Base-by-base conservation (phyloP, 1,140 invertebrate genomes). In the Zaprionus lachaisei region DNA sequence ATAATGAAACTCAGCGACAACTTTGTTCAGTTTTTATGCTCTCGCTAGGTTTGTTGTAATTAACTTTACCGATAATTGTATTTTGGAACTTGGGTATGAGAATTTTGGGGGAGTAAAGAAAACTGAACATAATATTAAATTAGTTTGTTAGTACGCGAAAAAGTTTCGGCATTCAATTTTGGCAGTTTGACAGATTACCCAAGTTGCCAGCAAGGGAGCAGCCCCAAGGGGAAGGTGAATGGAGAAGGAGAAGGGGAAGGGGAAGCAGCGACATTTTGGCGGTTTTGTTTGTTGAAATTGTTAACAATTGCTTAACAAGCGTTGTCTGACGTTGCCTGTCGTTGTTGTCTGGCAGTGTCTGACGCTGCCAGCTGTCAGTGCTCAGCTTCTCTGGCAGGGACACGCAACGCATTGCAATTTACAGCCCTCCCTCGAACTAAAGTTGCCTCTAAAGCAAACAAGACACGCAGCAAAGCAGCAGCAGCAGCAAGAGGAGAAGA, bases 281-380 rank as follows among this genome's bases (percentile, higher is more conserved):
- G 77, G 81, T 83, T 83, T 83, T 60, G 77, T 82, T 85, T 69
- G 71, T 72, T 15, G 80, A 83, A 87, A 80, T 83, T 81, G 77
- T 74, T 70, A 77, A 83, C 77, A 87, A 87, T 86, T 83, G 80
- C 80, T 86, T 70, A 85, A 82, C 76, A 82, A 72, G 76, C 72
- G 41, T 44, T 44, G 24, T 47, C 31, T 66, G 67, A 15, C 24
- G 55, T 12, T 62, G 69, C 17, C 15, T 22, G 26, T 22, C 47
- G 11, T 20, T 51, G 20, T n/a, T n/a, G 37, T 38, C 31, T 31
- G 31, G 31, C 31, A 31, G 31, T 38, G 37, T 38, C 37, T 38
- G 37, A 44, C 34, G 37, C 24, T 7, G 11, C 44, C 26, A 31
- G 58, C 61, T 68, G 66, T 49, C 54, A 22, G 24, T 60, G 26